A percentile compares a stretch with the other conserved stretches of the same genome.
These are phyloP conservation scores for Tuta absoluta DNA, from an alignment of 2,888 invertebrate species.

Conservation along the genomic window DNA sequence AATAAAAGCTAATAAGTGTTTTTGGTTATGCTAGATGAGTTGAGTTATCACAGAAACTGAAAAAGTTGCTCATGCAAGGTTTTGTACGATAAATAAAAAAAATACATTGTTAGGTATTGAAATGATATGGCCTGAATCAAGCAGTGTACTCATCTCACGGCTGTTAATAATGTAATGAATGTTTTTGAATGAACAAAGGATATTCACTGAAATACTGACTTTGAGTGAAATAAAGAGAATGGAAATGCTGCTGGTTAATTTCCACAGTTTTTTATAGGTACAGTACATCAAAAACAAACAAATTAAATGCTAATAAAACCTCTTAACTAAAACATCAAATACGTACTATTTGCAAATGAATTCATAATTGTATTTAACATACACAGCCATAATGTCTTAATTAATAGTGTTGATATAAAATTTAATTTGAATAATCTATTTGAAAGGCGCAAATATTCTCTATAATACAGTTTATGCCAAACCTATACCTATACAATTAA, in stretches of 20 bases:
- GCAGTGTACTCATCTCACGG: too few species aligned
- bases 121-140: too few species aligned
- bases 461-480: too few species aligned
- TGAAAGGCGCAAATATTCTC: too few species aligned
- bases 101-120: too few species aligned
- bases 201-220: too few species aligned
- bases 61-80: too few species aligned
- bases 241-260: not conserved
- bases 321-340: constrained; percentile 6
- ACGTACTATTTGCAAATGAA: constrained; percentile 12
- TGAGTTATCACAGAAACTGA: too few species aligned
- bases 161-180: too few species aligned
- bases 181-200: too few species aligned
- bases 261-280: not conserved
- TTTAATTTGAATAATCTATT: constrained; percentile 16
- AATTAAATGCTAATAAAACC: constrained; percentile 18
- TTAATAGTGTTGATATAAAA: constrained; percentile 26
- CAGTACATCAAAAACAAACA: not conserved
- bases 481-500: not conserved
- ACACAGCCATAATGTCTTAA: constrained; percentile 4
- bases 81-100: too few species aligned
- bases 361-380: constrained; percentile 15
- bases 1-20: not conserved
- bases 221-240: not conserved
- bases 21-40: not conserved